Conservation (phyloP, 2,113 vertebrate species). For the Pogonocichla stellata region DNA sequence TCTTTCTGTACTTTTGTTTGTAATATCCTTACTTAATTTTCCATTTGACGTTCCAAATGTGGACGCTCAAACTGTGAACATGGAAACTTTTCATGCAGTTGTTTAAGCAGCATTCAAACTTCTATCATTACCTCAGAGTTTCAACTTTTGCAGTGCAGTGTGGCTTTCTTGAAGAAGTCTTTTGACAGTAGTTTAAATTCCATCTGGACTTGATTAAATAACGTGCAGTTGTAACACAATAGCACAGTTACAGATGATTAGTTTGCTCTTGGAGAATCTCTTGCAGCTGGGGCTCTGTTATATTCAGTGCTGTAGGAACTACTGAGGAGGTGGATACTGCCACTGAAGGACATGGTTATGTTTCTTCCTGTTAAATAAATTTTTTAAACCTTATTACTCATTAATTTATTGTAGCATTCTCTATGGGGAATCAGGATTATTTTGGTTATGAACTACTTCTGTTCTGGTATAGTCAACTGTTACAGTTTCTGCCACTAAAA, state of each 20-base stretch:
- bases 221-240: background rate
- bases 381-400: background rate
- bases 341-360: background rate
- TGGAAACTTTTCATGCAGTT: background rate
- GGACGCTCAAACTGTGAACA: background rate
- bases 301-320: background rate
- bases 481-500: background rate
- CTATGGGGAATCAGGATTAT: background rate
- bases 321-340: background rate
- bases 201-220: constrained; percentile 1
- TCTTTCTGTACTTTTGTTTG: constrained; percentile 26
- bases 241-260: background rate
- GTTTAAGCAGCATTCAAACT: background rate
- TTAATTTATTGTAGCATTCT: background rate
- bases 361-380: background rate
- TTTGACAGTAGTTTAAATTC: background rate
- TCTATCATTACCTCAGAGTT: background rate
- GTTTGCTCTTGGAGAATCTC: background rate
- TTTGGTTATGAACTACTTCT: background rate
- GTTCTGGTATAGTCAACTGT: background rate
- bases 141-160: background rate
- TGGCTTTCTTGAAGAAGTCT: background rate
- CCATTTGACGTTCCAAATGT: background rate
- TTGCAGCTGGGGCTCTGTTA: background rate
- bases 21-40: constrained; percentile 14